Percentiles rank a stretch among this genome's conserved stretches.
Evolutionary conservation across 2,888 invertebrate species (phyloP).

Genomic region (Capitulum mitella): DNA sequence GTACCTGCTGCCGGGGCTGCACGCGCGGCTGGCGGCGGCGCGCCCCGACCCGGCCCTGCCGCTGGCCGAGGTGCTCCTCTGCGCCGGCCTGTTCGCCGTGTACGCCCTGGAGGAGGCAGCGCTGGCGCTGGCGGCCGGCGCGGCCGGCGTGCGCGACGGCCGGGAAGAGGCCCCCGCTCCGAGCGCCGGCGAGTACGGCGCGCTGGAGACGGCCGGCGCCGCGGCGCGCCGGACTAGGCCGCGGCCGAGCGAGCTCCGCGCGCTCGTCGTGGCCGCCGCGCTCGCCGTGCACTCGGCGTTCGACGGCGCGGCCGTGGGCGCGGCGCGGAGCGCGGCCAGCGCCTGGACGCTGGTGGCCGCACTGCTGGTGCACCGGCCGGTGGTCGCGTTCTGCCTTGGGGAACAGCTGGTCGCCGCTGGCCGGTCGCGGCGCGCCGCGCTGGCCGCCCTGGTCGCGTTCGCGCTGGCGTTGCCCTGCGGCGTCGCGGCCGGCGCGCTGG

Average conservation of each 20-base stretch:
- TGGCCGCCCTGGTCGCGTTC: constrained; percentile 54
- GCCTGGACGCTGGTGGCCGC: constrained; percentile 75
- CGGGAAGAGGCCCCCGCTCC: neutral
- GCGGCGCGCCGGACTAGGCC: constrained; percentile 16
- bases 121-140: neutral
- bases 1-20: neutral
- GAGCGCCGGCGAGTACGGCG: neutral
- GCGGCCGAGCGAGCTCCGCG: neutral
- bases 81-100: constrained; percentile 51
- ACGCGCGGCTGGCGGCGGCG: neutral
- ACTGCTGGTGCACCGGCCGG: constrained; percentile 74
- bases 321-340: constrained; percentile 52
- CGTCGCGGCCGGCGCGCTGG: constrained; percentile 55
- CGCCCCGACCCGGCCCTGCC: constrained; percentile 38
- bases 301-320: constrained; percentile 43
- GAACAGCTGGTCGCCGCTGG: constrained; percentile 67
- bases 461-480: constrained; percentile 62
- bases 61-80: constrained; percentile 50
- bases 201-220: constrained; percentile 21
- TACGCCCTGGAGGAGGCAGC: constrained; percentile 50
- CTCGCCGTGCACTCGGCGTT: constrained; percentile 52
- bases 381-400: constrained; percentile 81
- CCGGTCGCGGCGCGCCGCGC: constrained; percentile 32
- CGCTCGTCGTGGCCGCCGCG: constrained; percentile 51
- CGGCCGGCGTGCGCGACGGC: neutral